Conservation (phyloP, 2,113 vertebrate genomes). For the Poeciliopsis occidentalis region DNA sequence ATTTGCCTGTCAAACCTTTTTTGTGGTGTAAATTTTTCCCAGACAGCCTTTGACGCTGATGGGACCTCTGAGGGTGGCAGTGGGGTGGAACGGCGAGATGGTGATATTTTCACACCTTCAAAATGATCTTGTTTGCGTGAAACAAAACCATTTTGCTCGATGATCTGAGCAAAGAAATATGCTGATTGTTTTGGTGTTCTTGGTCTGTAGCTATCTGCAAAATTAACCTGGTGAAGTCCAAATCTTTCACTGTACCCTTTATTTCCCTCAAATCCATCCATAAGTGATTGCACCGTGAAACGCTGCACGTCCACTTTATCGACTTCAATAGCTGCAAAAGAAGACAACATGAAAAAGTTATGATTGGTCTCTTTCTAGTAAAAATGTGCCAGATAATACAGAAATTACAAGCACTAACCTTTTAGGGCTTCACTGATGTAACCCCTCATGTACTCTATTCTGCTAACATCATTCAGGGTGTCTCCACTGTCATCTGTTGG, state of each 20-base stretch:
- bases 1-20: slow-evolving; percentile 83
- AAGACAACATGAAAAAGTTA: rapidly evolving
- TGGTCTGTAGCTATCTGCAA: slow-evolving; percentile 80
- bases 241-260: slow-evolving; percentile 86
- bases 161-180: slow-evolving; percentile 84
- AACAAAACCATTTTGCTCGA: slow-evolving; percentile 86
- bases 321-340: slow-evolving; percentile 77
- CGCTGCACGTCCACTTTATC: slow-evolving; percentile 81
- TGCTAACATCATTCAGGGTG: slow-evolving; percentile 78
- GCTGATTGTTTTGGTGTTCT: slow-evolving; percentile 91
- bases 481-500: slow-evolving; percentile 70
- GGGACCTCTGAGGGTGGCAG: slow-evolving; percentile 87
- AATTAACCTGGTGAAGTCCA: slow-evolving; percentile 87
- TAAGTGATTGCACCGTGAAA: slow-evolving; percentile 86
- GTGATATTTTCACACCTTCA: slow-evolving; percentile 1
- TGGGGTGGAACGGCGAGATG: background rate
- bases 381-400: background rate
- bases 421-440: slow-evolving; percentile 92
- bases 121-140: background rate
- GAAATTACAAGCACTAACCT: slow-evolving; percentile 73
- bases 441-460: slow-evolving; percentile 80
- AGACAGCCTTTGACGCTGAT: slow-evolving; percentile 86
- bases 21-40: slow-evolving; percentile 89
- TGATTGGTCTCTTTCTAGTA: background rate
- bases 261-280: slow-evolving; percentile 91